phyloP scores from a whole-genome alignment of 2,888 invertebrate genomes.

The Isoperla grammatica region DNA sequence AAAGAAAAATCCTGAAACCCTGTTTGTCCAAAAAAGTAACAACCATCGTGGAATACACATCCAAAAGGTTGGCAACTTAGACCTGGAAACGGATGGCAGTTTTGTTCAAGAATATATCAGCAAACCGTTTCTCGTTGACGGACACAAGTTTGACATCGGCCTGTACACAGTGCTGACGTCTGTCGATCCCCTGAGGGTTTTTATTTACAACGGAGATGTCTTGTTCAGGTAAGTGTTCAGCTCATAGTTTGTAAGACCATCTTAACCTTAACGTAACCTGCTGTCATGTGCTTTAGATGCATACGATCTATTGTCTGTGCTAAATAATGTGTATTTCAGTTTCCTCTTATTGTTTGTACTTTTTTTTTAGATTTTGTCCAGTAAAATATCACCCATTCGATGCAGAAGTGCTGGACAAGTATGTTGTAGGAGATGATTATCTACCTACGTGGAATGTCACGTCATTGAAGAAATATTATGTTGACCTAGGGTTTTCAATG shows the following conservation, averaged over 20 bases:
- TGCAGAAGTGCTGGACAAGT: slow-evolving; percentile 70
- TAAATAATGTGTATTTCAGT: too few species aligned
- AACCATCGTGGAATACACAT: slow-evolving; percentile 84
- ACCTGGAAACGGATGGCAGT: slow-evolving; percentile 62
- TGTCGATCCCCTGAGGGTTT: slow-evolving; percentile 81
- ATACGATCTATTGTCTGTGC: too few species aligned
- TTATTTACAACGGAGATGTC: slow-evolving; percentile 84
- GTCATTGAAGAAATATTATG: slow-evolving; percentile 64
- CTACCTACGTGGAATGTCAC: slow-evolving; percentile 91
- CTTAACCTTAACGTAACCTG: too few species aligned
- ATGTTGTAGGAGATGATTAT: slow-evolving; percentile 92
- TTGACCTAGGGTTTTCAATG: slow-evolving; percentile 71
- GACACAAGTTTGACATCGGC: slow-evolving; percentile 95
- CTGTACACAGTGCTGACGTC: slow-evolving; percentile 90
- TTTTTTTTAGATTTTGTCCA: slow-evolving; percentile 70
- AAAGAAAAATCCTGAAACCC: slow-evolving; percentile 55
- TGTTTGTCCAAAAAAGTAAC: slow-evolving; percentile 90
- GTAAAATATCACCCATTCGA: slow-evolving; percentile 89
- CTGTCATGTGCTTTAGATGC: too few species aligned
- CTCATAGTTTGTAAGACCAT: too few species aligned
- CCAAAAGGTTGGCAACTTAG: slow-evolving; percentile 60
- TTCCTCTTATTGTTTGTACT: too few species aligned
- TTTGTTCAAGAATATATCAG: slow-evolving; percentile 91
- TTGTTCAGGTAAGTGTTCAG: slow-evolving; percentile 72
- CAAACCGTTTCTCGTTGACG: slow-evolving; percentile 84